Evolutionary conservation across 1,140 invertebrate genomes (phyloP).

Genomic region (Phymastichus coffea): DNA sequence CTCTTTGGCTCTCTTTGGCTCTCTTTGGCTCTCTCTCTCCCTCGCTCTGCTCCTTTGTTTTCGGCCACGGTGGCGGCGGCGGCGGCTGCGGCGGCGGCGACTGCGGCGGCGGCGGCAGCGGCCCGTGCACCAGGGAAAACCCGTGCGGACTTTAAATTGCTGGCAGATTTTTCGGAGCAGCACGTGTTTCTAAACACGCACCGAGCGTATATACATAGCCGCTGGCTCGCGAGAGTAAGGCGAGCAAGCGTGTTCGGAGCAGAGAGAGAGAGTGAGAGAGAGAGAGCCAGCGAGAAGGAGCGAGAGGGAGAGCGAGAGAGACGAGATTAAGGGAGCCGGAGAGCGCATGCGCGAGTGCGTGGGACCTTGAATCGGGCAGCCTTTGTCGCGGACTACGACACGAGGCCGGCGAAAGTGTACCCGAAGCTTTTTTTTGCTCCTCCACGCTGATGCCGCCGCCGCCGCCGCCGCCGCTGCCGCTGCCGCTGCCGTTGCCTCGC

Average conservation of each 20-base stretch:
- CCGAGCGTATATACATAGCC: conserved; percentile 34
- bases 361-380: conserved; percentile 58
- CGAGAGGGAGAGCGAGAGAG: conserved; percentile 11
- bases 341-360: conserved; percentile 42
- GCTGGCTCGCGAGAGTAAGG: conserved; percentile 5
- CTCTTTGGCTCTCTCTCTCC: not conserved
- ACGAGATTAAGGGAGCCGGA: conserved; percentile 29
- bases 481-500: conserved; percentile 7
- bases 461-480: conserved; percentile 5
- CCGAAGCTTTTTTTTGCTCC: conserved; percentile 56
- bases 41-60: not conserved
- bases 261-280: too few species aligned
- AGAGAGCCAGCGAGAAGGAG: conserved; percentile 3
- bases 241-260: not conserved
- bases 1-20: not conserved
- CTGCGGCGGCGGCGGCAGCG: not conserved
- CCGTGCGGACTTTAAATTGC: too few species aligned
- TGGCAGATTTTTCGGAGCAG: too few species aligned
- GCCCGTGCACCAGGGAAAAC: too few species aligned
- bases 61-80: not conserved
- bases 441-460: conserved; percentile 29
- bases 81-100: too few species aligned
- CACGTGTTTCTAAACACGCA: conserved; percentile 40
- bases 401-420: conserved; percentile 58
- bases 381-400: conserved; percentile 55